Conservation (phyloP, 2,113 vertebrate genomes). For the Nothoprocta perdicaria region DNA sequence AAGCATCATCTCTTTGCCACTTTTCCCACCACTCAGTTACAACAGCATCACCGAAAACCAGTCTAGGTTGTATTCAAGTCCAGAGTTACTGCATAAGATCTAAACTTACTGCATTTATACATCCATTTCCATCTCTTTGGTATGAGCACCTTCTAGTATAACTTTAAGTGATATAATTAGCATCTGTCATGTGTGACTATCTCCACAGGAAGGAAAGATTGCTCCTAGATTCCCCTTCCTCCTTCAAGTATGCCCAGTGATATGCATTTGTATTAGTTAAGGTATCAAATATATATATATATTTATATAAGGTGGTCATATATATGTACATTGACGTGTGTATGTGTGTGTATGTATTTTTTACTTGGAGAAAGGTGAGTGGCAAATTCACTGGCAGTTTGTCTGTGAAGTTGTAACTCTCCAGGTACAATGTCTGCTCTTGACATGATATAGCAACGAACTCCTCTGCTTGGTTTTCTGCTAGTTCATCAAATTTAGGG, state of each 20-base stretch:
- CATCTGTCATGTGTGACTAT: neutral
- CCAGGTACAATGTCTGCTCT: accelerated
- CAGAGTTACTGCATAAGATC: neutral
- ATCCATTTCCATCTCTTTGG: neutral
- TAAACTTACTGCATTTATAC: neutral
- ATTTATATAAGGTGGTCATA: too few species aligned
- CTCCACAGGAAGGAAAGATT: neutral
- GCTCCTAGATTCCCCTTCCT: neutral
- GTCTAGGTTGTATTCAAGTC: slow-evolving; percentile 34
- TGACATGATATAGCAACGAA: accelerated
- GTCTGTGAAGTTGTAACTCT: neutral
- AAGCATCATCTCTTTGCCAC: neutral
- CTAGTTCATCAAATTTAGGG: neutral
- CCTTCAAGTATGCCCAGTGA: neutral
- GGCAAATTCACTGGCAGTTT: neutral
- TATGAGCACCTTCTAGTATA: neutral
- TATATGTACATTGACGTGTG: too few species aligned
- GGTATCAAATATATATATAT: neutral
- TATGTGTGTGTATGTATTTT: neutral
- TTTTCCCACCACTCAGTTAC: neutral
- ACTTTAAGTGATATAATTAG: neutral
- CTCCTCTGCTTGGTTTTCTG: neutral
- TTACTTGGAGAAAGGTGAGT: neutral
- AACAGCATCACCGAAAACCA: neutral
- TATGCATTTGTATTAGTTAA: neutral